Conservation (phyloP, 2,888 invertebrate genomes). For the Phytoseiulus persimilis region DNA sequence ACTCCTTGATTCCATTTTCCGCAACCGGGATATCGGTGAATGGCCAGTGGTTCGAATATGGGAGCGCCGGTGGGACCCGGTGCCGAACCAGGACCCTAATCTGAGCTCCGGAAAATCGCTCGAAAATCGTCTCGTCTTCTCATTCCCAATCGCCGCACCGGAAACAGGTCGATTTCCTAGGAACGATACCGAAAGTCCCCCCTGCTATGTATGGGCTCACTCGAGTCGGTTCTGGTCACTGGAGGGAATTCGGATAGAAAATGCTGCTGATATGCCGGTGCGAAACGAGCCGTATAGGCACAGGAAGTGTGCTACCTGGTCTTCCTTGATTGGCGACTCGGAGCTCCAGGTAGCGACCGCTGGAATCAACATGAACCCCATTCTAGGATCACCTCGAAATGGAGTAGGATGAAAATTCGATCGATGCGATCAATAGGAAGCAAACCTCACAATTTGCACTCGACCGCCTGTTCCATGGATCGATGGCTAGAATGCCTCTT, state of each 20-base stretch:
- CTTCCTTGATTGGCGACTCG: constrained; percentile 9
- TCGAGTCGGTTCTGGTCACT: background rate
- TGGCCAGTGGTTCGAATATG: too few species aligned
- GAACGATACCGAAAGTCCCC: constrained; percentile 11
- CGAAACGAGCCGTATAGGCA: background rate
- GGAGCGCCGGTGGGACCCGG: too few species aligned
- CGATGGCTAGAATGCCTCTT: constrained; percentile 7
- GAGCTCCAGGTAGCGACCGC: background rate
- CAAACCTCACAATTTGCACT: background rate
- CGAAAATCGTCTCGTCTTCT: background rate
- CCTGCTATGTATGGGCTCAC: background rate
- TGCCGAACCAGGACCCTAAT: background rate
- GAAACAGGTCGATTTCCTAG: background rate
- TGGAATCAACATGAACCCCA: background rate
- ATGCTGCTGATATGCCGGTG: constrained; percentile 25
- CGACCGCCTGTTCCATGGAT: constrained; percentile 10
- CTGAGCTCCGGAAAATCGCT: background rate
- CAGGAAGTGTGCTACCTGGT: background rate
- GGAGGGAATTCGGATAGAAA: constrained; percentile 6
- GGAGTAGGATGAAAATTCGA: background rate
- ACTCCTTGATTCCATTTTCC: background rate
- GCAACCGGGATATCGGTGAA: too few species aligned
- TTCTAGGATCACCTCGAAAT: background rate
- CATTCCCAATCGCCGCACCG: constrained; percentile 25
- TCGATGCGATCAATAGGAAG: background rate